Conservation (phyloP, 2,113 vertebrate genomes). For the Eonycteris spelaea region DNA sequence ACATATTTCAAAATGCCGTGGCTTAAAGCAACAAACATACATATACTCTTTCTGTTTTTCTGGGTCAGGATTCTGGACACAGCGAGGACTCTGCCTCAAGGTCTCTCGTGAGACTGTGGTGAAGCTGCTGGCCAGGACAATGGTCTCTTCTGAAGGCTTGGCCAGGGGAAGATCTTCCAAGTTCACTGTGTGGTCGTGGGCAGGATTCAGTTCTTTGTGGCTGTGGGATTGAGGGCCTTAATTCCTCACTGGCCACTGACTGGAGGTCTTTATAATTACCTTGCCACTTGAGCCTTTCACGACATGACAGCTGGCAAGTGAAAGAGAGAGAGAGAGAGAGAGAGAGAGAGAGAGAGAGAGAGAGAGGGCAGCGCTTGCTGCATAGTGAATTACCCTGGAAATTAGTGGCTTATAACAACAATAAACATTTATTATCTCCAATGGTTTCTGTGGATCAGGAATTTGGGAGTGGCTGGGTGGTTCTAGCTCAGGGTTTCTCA, state of each 20-base stretch:
- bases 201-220: neutral
- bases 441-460: neutral
- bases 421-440: neutral
- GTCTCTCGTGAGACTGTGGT: neutral
- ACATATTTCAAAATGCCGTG: neutral
- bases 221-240: neutral
- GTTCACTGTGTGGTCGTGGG: too few relatives aligned
- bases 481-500: neutral
- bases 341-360: neutral
- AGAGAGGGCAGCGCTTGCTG: neutral
- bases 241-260: neutral
- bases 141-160: neutral
- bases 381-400: neutral
- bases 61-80: neutral
- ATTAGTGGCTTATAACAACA: neutral
- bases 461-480: neutral
- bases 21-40: neutral
- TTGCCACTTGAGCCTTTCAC: neutral
- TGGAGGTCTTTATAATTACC: neutral
- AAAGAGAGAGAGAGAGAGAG: neutral
- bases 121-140: neutral
- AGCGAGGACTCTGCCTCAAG: neutral
- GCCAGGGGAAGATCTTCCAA: neutral
- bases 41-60: neutral
- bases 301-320: neutral